A percentile compares a stretch with the other conserved stretches of the same genome.
Evolutionary conservation across 2,113 vertebrate genomes (phyloP).

Genomic region (Oriolus oriolus): DNA sequence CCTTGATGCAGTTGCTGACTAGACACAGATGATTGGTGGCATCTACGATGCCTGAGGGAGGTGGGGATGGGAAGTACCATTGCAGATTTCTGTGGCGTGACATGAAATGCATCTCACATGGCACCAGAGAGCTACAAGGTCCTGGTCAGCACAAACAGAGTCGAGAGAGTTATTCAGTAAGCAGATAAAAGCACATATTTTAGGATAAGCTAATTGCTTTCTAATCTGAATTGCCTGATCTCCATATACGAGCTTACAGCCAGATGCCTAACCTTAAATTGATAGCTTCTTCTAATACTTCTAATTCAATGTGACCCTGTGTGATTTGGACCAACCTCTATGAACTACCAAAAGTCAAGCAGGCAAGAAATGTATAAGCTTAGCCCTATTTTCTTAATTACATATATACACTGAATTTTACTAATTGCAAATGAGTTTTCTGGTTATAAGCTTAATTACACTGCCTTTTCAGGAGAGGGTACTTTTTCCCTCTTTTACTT

Average conservation of each 20-base stretch:
- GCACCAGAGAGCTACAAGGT: not conserved
- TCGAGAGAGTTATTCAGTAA: not conserved
- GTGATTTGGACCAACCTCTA: not conserved
- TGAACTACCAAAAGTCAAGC: not conserved
- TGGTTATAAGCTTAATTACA: not conserved
- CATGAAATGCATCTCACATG: not conserved
- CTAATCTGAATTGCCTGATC: not conserved
- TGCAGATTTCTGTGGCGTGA: not conserved
- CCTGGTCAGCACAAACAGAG: not conserved
- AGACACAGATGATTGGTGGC: not conserved
- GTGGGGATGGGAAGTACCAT: not conserved
- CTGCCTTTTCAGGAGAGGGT: not conserved
- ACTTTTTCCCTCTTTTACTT: not conserved
- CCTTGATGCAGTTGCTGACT: not conserved
- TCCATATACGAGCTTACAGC: not conserved
- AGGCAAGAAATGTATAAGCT: not conserved
- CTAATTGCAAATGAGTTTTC: not conserved
- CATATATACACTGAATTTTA: not conserved
- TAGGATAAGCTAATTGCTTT: conserved; percentile 20
- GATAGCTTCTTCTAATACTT: not conserved
- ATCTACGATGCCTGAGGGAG: not conserved
- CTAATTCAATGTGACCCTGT: conserved; percentile 6
- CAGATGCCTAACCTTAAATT: conserved; percentile 23
- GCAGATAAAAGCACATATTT: conserved; percentile 14
- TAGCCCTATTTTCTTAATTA: not conserved